A percentile compares a stretch with the other conserved stretches of the same genome.
Evolutionary conservation across 2,888 invertebrate genomes (phyloP).

Genomic region (Clitarchus hookeri): DNA sequence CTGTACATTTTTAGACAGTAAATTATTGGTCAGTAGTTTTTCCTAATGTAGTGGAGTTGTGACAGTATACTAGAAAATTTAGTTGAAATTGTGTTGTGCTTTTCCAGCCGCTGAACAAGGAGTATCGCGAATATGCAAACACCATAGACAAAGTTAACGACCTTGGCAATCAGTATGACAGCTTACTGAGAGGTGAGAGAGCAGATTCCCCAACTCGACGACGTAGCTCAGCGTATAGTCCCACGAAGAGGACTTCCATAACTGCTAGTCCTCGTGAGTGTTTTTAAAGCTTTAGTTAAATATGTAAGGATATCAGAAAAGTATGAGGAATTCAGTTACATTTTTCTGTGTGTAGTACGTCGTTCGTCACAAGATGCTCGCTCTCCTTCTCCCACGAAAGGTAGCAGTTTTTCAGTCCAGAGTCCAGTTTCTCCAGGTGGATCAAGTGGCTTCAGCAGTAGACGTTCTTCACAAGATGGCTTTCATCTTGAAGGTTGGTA

Average conservation of each 20-base stretch:
- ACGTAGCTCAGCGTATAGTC: slow-evolving; percentile 74
- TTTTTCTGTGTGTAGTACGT: slow-evolving; percentile 59
- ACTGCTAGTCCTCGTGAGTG: slow-evolving; percentile 64
- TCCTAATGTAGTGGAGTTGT: background rate
- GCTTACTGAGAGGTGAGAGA: slow-evolving; percentile 72
- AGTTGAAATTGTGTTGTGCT: slow-evolving; percentile 22
- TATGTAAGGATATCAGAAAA: background rate
- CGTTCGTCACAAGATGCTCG: slow-evolving; percentile 72
- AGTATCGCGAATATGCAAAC: slow-evolving; percentile 82
- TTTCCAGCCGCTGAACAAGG: slow-evolving; percentile 75
- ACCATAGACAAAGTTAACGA: slow-evolving; percentile 92
- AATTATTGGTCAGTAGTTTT: background rate
- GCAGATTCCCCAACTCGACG: slow-evolving; percentile 81
- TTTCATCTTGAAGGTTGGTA: slow-evolving; percentile 76
- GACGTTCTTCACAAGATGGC: slow-evolving; percentile 89
- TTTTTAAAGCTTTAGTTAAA: background rate
- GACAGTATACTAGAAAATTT: background rate
- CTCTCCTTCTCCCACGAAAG: slow-evolving; percentile 81
- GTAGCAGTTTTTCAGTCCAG: slow-evolving; percentile 51
- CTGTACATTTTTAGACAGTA: slow-evolving; percentile 15
- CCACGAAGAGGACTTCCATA: slow-evolving; percentile 73
- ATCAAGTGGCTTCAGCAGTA: slow-evolving; percentile 91
- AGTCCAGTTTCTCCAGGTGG: slow-evolving; percentile 84
- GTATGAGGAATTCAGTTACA: background rate
- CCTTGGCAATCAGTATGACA: slow-evolving; percentile 84